Percentiles rank a stretch among this genome's conserved stretches.
Evolutionary conservation across 2,888 invertebrate genomes (phyloP).

Genomic region (Sarcophaga subvicina): DNA sequence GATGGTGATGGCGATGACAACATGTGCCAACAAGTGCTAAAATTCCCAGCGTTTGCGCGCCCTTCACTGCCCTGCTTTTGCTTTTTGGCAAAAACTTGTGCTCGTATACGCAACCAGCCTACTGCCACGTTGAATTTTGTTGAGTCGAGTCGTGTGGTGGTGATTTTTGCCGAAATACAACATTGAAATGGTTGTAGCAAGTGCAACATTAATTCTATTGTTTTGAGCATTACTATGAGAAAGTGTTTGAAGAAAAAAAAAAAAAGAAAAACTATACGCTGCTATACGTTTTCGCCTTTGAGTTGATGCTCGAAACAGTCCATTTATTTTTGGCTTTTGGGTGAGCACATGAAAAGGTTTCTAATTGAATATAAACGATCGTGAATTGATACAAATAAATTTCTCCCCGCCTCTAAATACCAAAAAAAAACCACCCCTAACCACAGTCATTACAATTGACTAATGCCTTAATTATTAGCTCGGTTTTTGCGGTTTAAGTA

Average conservation of each 20-base stretch:
- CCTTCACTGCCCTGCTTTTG: constrained; percentile 48
- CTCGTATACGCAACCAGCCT: constrained; percentile 46
- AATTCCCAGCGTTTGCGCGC: constrained; percentile 79
- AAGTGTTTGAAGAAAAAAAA: constrained; percentile 32
- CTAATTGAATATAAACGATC: constrained; percentile 82
- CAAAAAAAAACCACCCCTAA: constrained; percentile 58
- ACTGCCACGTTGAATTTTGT: constrained; percentile 25
- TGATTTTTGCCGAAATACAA: constrained; percentile 57
- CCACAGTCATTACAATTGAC: constrained; percentile 67
- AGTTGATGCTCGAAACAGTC: constrained; percentile 66
- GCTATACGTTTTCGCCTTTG: constrained; percentile 25
- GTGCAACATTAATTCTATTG: constrained; percentile 78
- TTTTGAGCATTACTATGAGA: constrained; percentile 35
- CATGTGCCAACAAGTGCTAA: constrained; percentile 80
- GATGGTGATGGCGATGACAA: constrained; percentile 40
- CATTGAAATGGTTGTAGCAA: constrained; percentile 75
- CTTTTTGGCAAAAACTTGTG: constrained; percentile 4
- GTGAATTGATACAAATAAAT: constrained; percentile 62
- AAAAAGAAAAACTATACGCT: constrained; percentile 3
- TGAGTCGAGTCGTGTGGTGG: constrained; percentile 55
- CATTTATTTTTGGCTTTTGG: constrained; percentile 76
- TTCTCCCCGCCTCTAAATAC: constrained; percentile 22
- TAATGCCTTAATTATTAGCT: constrained; percentile 79
- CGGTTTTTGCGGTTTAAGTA: constrained; percentile 77
- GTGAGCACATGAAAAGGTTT: constrained; percentile 76